phyloP scores from a whole-genome alignment of 2,797 vertebrate genomes.

The Sphenopsis melanotis region DNA sequence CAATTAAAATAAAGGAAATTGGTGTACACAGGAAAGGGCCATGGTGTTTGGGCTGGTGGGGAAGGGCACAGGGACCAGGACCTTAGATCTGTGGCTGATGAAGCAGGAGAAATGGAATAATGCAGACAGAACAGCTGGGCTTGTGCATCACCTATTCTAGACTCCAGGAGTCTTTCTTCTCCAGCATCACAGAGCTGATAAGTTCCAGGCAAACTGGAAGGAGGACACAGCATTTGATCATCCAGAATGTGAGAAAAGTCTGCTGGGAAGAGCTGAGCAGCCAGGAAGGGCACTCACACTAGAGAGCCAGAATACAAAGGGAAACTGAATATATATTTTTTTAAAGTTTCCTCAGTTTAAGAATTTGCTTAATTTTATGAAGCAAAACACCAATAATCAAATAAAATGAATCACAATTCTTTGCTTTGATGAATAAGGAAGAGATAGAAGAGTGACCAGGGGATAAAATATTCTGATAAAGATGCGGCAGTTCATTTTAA shows the following conservation, averaged over 20 bases:
- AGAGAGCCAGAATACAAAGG: not conserved
- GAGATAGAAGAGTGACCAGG: not conserved
- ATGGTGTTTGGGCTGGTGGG: not conserved
- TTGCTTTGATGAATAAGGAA: not conserved
- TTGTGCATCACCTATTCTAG: accelerated
- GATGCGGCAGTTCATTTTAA: not conserved
- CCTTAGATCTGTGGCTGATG: not conserved
- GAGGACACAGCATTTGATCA: accelerated
- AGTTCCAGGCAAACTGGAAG: not conserved
- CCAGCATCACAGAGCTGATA: accelerated
- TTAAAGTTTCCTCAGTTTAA: not conserved
- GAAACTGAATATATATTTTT: not conserved
- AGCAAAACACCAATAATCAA: not conserved
- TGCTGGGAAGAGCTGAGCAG: not conserved
- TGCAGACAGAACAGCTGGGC: not conserved
- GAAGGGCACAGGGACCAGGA: too few species aligned
- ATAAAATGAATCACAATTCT: not conserved
- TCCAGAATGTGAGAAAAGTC: not conserved
- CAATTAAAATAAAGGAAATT: not conserved
- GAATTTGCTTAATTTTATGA: too few species aligned
- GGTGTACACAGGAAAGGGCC: not conserved
- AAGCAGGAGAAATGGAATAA: not conserved
- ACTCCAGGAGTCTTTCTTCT: not conserved
- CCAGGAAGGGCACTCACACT: not conserved
- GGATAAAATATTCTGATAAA: constrained; percentile 23